Evolutionary conservation across 2,797 vertebrate genomes (phyloP), one percentile per base, ranked within the genome.

Genomic region (Selene dorsalis): DNA sequence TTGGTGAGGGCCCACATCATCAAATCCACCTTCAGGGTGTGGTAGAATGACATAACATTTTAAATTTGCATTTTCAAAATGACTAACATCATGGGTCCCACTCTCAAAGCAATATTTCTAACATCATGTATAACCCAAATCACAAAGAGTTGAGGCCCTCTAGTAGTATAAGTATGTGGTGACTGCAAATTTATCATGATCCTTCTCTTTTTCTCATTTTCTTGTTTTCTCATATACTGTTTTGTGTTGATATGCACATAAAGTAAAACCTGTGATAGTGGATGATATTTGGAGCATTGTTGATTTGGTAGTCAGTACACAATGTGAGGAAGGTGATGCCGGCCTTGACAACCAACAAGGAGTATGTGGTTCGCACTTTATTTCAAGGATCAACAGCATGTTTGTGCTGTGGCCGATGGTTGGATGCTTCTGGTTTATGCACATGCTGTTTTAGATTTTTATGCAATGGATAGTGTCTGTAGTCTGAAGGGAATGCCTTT

Each of bases 401-500:
- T 69, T 76, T 72, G 39, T 67, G 57, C 50, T 64, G n/a, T 63
- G 69, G 72, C 79, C 77, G 70, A 68, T 61, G 65, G 35, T 73
- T 63, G 41, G 57, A 77, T 77, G 68, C 77, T 64, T 82, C 22
- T 70, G 75, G 58, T 79, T 80, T 50, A 11, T 73, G 64, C 72
- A 66, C 65, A 53, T 67, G 57, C 45, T 70, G 87, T 77, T 78
- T 76, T 66, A 26, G 41, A 69, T 56, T 78, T 66, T 88, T 87
- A 83, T 80, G 79, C 76, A 85, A 80, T 47, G 67, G 67, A 78
- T 67, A 87, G 79, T 63, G 82, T 75, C 69, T 80, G 74, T 59
- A 73, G 80, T 85, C 78, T 78, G 68, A 84, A 56, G 75, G 79
- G 75, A 83, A 79, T 68, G 83, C 88, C 77, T 80, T 77, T 81